These are phyloP conservation scores for Bombus polaris DNA, from an alignment of 1,140 invertebrate species.

Conservation along the genomic window DNA sequence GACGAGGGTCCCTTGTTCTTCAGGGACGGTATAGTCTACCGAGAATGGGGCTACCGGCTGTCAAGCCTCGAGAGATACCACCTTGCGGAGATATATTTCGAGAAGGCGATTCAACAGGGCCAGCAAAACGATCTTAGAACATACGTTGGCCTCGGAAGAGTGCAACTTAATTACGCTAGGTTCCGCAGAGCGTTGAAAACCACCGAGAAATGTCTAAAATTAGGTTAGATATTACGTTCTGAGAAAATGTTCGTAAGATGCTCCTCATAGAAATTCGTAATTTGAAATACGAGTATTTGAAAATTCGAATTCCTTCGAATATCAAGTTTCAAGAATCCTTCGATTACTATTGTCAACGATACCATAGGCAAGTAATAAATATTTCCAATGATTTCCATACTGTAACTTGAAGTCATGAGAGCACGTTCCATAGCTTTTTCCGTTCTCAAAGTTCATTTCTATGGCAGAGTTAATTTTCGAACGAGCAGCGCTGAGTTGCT, in stretches of 20 bases:
- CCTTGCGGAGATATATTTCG: slow-evolving; percentile 67
- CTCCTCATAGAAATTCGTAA: too few relatives aligned
- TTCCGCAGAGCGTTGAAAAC: slow-evolving; percentile 65
- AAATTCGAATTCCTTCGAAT: too few relatives aligned
- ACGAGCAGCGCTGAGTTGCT: too few relatives aligned
- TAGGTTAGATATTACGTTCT: slow-evolving; percentile 61
- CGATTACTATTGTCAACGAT: too few relatives aligned
- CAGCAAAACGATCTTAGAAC: slow-evolving; percentile 65
- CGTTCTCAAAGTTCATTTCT: background rate
- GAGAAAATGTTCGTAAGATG: too few relatives aligned
- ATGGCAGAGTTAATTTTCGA: background rate
- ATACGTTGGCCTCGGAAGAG: slow-evolving; percentile 65
- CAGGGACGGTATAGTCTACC: slow-evolving; percentile 65
- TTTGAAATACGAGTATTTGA: too few relatives aligned
- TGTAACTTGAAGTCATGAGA: too few relatives aligned
- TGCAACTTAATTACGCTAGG: slow-evolving; percentile 59
- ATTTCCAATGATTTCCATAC: too few relatives aligned
- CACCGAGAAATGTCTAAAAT: slow-evolving; percentile 66
- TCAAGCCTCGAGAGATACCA: slow-evolving; percentile 52
- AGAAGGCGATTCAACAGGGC: slow-evolving; percentile 61
- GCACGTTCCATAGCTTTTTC: too few relatives aligned
- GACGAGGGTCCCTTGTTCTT: slow-evolving; percentile 59
- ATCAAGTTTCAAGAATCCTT: too few relatives aligned
- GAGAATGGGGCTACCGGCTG: slow-evolving; percentile 74
- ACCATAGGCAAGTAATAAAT: too few relatives aligned